Base-by-base conservation (phyloP, 2,888 invertebrate genomes). In the Romanomermis culicivorax region DNA sequence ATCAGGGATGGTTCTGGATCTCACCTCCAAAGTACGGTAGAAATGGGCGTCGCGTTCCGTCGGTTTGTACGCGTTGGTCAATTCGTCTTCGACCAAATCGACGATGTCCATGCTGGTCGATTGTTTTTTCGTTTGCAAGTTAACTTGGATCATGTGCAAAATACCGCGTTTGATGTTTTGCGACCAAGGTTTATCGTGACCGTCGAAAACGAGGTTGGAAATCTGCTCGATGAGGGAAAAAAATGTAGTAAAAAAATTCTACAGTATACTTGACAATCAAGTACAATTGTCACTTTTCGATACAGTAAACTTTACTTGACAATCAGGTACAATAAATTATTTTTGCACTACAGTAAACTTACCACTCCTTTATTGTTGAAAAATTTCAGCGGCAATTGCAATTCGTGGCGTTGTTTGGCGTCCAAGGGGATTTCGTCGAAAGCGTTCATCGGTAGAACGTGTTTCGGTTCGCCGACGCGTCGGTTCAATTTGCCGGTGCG, bases 141-240 rank as follows among this genome's bases (percentile, higher is more conserved):
- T 56, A 52, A 63, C 62, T 57, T 64, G 63, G 51, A 63, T 58
- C 62, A 64, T 61, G 59, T 62, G 65, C 58, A 65, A 53, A 51
- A 65, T 60, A 51, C 64, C 61, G 43, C 61, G 60, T 60, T 65
- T 66, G 60, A 64, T 57, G 59, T 66, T 66, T 55, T 57, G 61
- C n/a, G 63, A 61, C 65, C 65, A 65, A 43, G 61, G 57, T 7
- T 55, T 50, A 45, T 65, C 65, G 24, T 58, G 53, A 7, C 54
- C 47, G 51, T 57, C 53, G 58, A 65, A 64, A 51, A 29, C 52
- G 23, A 61, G 20, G 17, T 61, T 55, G 29, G 14, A 17, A 43
- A 61, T 52, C 52, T 60, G 52, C 17, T 54, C 29, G 2, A 24
- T 14, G n/a, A n/a, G n/a, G n/a, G n/a, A n/a, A n/a, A n/a, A n/a